These are phyloP conservation scores for Axis porcinus DNA, from an alignment of 2,113 vertebrate species.

Conservation along the genomic window DNA sequence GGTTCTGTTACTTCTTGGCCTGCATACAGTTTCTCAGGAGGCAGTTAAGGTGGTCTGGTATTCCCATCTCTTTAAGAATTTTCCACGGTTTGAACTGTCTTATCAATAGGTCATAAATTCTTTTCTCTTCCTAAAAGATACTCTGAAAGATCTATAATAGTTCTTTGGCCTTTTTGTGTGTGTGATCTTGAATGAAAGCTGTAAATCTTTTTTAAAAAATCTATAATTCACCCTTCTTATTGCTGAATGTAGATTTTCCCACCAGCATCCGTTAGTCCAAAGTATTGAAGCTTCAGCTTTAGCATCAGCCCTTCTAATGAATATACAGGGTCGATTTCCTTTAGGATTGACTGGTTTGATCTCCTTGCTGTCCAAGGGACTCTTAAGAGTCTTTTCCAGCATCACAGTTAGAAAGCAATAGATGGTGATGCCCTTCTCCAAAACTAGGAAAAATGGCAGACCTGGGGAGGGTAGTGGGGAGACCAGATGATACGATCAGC, in stretches of 20 bases:
- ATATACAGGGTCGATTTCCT: neutral
- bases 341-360: neutral
- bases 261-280: neutral
- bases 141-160: neutral
- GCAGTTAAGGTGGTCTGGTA: neutral
- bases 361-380: neutral
- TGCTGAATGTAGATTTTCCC: neutral
- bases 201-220: neutral
- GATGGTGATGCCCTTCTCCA: neutral
- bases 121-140: neutral
- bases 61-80: neutral
- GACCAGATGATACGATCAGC: neutral
- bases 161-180: neutral
- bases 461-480: neutral
- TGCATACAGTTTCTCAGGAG: neutral
- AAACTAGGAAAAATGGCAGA: neutral
- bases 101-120: neutral
- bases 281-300: neutral
- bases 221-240: neutral
- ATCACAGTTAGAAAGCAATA: neutral
- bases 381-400: neutral
- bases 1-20: neutral
- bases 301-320: neutral
- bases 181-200: neutral
- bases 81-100: neutral